phyloP scores from a whole-genome alignment of 2,888 invertebrate genomes.

The Teleiodes luculella region DNA sequence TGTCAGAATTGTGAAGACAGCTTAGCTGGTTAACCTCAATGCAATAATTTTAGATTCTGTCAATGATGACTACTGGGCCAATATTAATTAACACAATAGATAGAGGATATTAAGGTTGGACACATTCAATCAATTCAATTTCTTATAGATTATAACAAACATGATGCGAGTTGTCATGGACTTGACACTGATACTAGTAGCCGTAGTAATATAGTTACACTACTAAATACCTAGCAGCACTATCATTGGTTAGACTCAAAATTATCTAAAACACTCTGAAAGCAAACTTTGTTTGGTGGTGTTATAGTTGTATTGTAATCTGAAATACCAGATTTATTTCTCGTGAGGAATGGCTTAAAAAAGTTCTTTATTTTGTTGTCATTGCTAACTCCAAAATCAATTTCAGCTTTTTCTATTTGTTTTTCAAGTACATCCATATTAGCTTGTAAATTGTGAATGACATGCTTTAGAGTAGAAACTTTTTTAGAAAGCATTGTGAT shows the following conservation, averaged over 20 bases:
- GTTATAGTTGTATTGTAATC: constrained; percentile 22
- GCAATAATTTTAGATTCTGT: no score
- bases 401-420: constrained; percentile 79
- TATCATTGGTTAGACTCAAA: constrained; percentile 38
- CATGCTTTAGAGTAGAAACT: constrained; percentile 73
- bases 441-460: constrained; percentile 69
- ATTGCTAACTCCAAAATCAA: constrained; percentile 74
- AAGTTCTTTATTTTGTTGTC: constrained; percentile 80
- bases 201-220: no score
- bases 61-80: no score
- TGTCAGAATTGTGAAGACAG: no score
- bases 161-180: no score
- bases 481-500: constrained; percentile 74
- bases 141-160: no score
- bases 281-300: constrained; percentile 31
- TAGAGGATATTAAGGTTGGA: no score
- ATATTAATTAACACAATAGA: no score
- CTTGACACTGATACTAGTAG: no score
- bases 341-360: constrained; percentile 79
- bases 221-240: no score
- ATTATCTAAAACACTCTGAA: constrained; percentile 52
- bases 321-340: constrained; percentile 33
- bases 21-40: no score
- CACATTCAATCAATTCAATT: no score
- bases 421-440: constrained; percentile 79